A percentile compares a stretch with the other conserved stretches of the same genome.
Conservation (phyloP, 1,140 invertebrate species). For the Lepidurus packardi region DNA sequence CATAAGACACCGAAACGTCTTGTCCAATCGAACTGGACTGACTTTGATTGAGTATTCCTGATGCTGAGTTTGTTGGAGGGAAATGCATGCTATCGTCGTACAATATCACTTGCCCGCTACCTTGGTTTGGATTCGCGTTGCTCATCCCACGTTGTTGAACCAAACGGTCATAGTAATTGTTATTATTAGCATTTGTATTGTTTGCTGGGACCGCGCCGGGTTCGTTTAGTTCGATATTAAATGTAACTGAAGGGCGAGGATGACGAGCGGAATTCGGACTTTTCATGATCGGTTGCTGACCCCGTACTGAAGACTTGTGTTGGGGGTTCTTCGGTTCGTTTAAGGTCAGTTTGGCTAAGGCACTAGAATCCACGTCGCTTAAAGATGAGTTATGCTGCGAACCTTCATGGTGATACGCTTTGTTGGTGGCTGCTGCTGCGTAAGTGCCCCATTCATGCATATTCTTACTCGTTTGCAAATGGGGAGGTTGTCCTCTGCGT, state of each 20-base stretch:
- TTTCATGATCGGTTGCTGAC: conserved; percentile 14
- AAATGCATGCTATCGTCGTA: conserved; percentile 35
- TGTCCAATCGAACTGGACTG: neutral
- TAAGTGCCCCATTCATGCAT: conserved; percentile 31
- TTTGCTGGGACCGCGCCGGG: conserved; percentile 22
- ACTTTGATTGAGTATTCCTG: conserved; percentile 8
- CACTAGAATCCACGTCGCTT: conserved; percentile 30
- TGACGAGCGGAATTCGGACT: conserved; percentile 29
- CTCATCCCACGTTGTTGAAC: neutral
- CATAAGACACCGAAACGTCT: neutral
- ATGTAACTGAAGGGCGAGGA: conserved; percentile 31
- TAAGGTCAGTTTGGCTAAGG: conserved; percentile 27
- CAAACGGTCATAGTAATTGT: neutral
- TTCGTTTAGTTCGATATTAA: conserved; percentile 32
- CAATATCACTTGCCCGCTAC: conserved; percentile 24
- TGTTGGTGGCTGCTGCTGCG: conserved; percentile 25
- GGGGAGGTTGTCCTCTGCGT: conserved; percentile 28
- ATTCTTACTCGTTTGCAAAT: conserved; percentile 32
- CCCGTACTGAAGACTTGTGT: neutral
- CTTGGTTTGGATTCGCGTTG: too few relatives aligned
- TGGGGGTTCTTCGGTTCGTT: neutral
- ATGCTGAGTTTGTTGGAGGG: neutral
- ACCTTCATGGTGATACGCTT: neutral
- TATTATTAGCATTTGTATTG: conserved; percentile 17
- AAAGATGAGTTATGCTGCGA: conserved; percentile 25